Conservation (phyloP, 2,888 invertebrate species). For the Conus canariensis region DNA sequence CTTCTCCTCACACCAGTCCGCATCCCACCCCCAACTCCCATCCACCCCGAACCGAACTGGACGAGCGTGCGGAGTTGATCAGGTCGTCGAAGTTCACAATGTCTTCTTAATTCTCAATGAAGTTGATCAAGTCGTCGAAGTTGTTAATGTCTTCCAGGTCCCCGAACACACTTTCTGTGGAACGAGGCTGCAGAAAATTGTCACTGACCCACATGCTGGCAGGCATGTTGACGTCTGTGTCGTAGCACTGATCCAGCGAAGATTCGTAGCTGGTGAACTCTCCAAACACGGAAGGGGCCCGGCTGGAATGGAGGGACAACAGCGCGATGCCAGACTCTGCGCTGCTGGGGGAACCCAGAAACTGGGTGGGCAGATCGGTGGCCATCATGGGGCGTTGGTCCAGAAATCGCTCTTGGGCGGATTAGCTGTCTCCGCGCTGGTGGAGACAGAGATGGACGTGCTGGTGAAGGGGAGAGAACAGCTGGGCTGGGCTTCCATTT, state of each 20-base stretch:
- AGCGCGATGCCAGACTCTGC: neutral
- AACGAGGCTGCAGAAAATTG: neutral
- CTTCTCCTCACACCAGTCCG: no score
- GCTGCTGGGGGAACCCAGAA: neutral
- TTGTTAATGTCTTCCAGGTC: no score
- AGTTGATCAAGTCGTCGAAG: no score
- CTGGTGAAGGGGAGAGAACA: neutral
- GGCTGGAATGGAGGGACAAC: neutral
- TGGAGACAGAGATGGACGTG: neutral
- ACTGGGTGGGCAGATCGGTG: neutral
- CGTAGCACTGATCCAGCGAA: neutral
- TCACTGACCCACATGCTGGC: neutral
- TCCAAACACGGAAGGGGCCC: neutral
- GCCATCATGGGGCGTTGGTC: neutral
- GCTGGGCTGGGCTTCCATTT: neutral
- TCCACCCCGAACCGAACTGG: no score
- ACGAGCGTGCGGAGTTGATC: no score
- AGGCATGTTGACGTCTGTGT: neutral
- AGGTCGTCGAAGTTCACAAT: no score
- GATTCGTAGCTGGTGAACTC: slow-evolving; percentile 16
- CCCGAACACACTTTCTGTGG: no score
- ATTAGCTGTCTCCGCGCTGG: neutral
- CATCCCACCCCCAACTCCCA: no score
- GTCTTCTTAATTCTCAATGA: no score
- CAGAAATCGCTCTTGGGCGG: no score